These are phyloP conservation scores for Larimichthys crocea DNA, from an alignment of 2,113 vertebrate genomes.

Conservation along the genomic window DNA sequence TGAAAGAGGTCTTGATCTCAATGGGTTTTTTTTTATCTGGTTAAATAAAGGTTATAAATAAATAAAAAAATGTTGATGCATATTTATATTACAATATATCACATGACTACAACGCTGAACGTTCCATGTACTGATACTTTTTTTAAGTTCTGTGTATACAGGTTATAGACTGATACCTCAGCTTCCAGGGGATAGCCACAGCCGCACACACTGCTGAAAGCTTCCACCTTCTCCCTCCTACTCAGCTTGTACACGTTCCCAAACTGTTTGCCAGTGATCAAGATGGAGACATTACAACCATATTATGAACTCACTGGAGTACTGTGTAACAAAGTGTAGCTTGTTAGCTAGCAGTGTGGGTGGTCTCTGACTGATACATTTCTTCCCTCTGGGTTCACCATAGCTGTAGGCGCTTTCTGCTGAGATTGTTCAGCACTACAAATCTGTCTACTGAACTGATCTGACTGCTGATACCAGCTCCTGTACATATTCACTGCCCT, in stretches of 20 bases:
- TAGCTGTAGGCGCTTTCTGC: not conserved
- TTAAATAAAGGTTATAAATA: too few relatives aligned
- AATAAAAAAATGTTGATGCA: too few relatives aligned
- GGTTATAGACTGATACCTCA: too few relatives aligned
- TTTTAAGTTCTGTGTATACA: not conserved
- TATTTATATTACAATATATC: too few relatives aligned
- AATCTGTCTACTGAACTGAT: not conserved
- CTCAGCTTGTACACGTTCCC: not conserved
- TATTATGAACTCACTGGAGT: too few relatives aligned
- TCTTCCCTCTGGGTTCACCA: not conserved
- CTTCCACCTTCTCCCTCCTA: not conserved
- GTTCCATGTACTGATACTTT: too few relatives aligned
- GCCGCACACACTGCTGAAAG: too few relatives aligned
- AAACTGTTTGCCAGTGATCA: not conserved
- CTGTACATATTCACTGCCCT: not conserved
- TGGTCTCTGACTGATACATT: not conserved
- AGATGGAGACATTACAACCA: not conserved
- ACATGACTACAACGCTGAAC: too few relatives aligned
- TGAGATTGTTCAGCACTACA: not conserved
- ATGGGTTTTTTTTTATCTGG: too few relatives aligned
- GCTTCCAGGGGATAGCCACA: not conserved
- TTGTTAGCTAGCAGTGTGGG: not conserved
- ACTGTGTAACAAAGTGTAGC: not conserved
- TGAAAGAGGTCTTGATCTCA: too few relatives aligned
- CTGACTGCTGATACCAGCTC: not conserved